These are phyloP conservation scores for Agrochola lota DNA, from an alignment of 2,888 invertebrate genomes.

Conservation along the genomic window DNA sequence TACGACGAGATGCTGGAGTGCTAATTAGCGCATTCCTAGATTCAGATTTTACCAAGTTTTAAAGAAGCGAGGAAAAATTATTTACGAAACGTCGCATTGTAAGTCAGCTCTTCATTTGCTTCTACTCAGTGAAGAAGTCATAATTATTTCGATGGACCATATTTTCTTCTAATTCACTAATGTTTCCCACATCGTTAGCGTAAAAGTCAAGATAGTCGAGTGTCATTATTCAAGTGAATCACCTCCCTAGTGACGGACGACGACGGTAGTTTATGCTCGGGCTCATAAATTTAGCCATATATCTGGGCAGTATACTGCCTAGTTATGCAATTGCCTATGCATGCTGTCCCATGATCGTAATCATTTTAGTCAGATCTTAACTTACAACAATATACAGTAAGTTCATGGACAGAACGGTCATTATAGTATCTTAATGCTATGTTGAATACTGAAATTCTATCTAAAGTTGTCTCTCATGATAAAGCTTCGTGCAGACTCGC, in stretches of 20 bases:
- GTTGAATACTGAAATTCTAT: not conserved
- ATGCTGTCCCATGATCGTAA: slow-evolving; percentile 34
- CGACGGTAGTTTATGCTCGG: slow-evolving; percentile 36
- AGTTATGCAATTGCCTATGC: slow-evolving; percentile 29
- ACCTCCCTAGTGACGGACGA: slow-evolving; percentile 26
- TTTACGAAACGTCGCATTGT: not conserved
- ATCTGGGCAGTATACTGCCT: slow-evolving; percentile 34
- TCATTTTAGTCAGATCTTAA: slow-evolving; percentile 17
- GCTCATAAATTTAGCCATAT: slow-evolving; percentile 46
- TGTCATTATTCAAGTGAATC: slow-evolving; percentile 46
- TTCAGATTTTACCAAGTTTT: slow-evolving; percentile 6
- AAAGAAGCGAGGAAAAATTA: not conserved
- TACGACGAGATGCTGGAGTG: not conserved
- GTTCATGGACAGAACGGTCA: not conserved
- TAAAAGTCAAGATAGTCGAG: slow-evolving; percentile 35
- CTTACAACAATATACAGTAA: not conserved
- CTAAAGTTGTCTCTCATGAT: not conserved
- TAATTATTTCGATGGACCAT: not conserved
- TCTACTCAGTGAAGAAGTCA: not conserved
- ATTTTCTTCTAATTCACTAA: slow-evolving; percentile 18
- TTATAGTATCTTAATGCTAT: not conserved
- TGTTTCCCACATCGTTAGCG: slow-evolving; percentile 25
- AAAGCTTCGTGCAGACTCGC: not conserved
- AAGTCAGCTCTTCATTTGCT: not conserved
- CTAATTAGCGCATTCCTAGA: slow-evolving; percentile 31